Conservation (phyloP, 35 echinoderm and acorn worm genomes). For the Acanthaster planci region DNA sequence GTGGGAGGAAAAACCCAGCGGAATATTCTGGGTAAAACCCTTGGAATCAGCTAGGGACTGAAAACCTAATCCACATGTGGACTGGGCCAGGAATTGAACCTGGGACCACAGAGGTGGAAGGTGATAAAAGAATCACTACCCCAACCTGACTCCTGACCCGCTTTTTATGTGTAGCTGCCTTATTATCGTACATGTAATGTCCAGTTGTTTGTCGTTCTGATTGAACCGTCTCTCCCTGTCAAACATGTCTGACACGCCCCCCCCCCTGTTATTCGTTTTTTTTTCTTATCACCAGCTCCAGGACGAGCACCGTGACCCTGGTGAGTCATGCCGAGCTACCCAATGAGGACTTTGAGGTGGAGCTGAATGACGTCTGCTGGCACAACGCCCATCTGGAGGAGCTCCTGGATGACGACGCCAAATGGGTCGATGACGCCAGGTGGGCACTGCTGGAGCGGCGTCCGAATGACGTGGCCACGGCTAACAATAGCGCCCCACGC, state of each 20-base stretch:
- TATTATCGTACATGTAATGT: too few relatives aligned
- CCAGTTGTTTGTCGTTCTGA: too few relatives aligned
- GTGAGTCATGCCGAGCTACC: conserved; percentile 81
- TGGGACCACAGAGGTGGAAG: too few relatives aligned
- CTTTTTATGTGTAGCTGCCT: too few relatives aligned
- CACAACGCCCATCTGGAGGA: conserved; percentile 68
- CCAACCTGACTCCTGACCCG: too few relatives aligned
- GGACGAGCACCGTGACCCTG: conserved; percentile 67
- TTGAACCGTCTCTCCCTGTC: too few relatives aligned
- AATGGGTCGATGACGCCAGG: conserved; percentile 93
- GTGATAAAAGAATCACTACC: too few relatives aligned
- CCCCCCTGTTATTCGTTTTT: neutral
- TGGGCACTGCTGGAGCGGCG: conserved; percentile 25
- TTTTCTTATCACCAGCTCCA: neutral
- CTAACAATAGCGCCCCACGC: neutral
- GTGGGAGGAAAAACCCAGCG: too few relatives aligned
- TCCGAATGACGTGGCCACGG: neutral
- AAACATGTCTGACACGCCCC: neutral
- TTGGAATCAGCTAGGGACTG: too few relatives aligned
- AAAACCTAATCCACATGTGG: too few relatives aligned
- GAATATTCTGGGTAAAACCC: too few relatives aligned
- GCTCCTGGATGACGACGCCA: conserved; percentile 69
- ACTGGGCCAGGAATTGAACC: too few relatives aligned
- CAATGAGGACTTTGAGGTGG: conserved; percentile 85
- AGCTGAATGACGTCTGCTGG: conserved; percentile 78